Base-by-base conservation (phyloP, 30 jellyfish, hydroid and myxozoan genomes). In the Clytia hemisphaerica region DNA sequence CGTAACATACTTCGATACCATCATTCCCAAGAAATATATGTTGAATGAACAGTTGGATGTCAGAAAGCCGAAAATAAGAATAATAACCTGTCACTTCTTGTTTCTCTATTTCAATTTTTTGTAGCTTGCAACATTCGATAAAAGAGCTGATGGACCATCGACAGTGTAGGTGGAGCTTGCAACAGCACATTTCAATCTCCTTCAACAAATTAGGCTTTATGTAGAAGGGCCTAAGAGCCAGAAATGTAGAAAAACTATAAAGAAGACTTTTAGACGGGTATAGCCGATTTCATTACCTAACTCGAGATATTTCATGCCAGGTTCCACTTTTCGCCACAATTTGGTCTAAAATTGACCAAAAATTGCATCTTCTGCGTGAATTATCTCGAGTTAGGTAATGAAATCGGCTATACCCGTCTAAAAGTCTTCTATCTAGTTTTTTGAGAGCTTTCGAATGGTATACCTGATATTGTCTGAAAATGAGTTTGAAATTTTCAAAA, bases 21-120 rank as follows among this genome's bases (percentile, higher is more conserved):
- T 50, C 64, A 50, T 50, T 50, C 64, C 64, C 64, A 50, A n/a
- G 64, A 50, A n/a, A 50, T 50, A 33, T 50, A 33, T 28, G 64
- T 50, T 28, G 19, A 33, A 28, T 50, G 64, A 28, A n/a, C 64
- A 50, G 64, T n/a, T n/a, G 64, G 64, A 50, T 33, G 26, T n/a
- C 25, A 28, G 64, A 50, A 28, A 28, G 26, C 25, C 64, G 26
- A 33, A n/a, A 50, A n/a, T 50, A 28, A 28, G 26, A 50, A 33
- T 28, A 50, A 50, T n/a, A 33, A 7, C 25, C 64, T 50, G 64
- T n/a, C 19, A 33, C 25, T 50, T n/a, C 25, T 50, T 28, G 64
- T 33, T n/a, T 50, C 25, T 28, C 19, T 50, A 33, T 50, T 50
- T 33, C 19, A 28, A 50, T 33, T 33, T n/a, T n/a, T 33, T 33